Conservation (phyloP, 92 coral and sea anemone species). For the Zoanthus sociatus region DNA sequence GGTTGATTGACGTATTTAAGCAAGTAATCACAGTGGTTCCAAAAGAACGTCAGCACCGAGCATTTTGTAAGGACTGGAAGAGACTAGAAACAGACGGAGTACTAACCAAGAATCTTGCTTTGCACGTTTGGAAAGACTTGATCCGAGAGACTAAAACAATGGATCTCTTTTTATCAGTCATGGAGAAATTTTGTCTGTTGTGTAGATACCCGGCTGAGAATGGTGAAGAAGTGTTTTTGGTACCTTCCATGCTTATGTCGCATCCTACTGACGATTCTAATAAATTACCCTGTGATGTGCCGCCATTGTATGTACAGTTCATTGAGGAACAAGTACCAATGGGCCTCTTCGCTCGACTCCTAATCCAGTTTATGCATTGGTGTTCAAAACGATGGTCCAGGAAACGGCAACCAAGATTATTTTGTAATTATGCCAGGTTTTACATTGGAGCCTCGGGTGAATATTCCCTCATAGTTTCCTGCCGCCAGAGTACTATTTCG, state of each 20-base stretch:
- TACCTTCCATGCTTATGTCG: conserved; percentile 61
- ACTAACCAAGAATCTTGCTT: conserved; percentile 26
- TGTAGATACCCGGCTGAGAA: conserved; percentile 57
- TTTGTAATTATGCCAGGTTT: conserved; percentile 51
- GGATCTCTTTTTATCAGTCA: conserved; percentile 54
- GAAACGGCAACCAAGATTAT: conserved; percentile 38
- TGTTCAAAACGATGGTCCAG: conserved; percentile 41
- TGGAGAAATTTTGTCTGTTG: conserved; percentile 68
- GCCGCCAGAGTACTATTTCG: not conserved
- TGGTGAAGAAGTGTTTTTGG: conserved; percentile 45
- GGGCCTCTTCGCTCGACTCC: conserved; percentile 59
- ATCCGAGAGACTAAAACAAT: conserved; percentile 33
- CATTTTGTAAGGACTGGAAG: conserved; percentile 49
- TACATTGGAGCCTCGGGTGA: conserved; percentile 22
- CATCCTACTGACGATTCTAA: conserved; percentile 6
- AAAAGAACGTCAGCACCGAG: conserved; percentile 5
- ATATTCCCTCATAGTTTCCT: conserved; percentile 39
- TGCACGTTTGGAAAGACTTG: conserved; percentile 49
- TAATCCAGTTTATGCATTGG: conserved; percentile 51
- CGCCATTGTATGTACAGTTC: conserved; percentile 60
- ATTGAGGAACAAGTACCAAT: conserved; percentile 47
- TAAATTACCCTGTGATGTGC: conserved; percentile 13
- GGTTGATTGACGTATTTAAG: conserved; percentile 72
- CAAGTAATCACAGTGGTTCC: conserved; percentile 68
- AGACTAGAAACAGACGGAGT: conserved; percentile 59